Percentiles rank a stretch among this genome's conserved stretches.
phyloP scores from a whole-genome alignment of 2,113 vertebrate species.

The Aleadryas rufinucha region DNA sequence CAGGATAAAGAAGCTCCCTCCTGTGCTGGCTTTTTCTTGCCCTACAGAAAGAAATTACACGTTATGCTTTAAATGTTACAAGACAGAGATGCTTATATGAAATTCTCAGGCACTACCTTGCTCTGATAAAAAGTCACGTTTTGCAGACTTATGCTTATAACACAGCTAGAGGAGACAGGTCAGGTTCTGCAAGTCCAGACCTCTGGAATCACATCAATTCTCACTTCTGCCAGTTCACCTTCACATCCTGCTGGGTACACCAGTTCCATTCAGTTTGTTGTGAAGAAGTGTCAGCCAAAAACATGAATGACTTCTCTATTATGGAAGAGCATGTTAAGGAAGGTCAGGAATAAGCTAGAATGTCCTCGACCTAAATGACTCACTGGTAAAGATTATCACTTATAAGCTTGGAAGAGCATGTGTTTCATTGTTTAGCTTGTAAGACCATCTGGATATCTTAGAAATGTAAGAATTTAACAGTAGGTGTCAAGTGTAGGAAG shows the following conservation, averaged over 20 bases:
- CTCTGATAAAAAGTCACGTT: neutral
- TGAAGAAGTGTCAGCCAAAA: neutral
- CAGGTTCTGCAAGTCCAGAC: neutral
- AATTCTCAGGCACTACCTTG: neutral
- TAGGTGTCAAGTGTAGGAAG: neutral
- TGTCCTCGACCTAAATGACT: neutral
- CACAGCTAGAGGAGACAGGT: neutral
- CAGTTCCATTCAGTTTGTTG: neutral
- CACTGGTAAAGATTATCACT: neutral
- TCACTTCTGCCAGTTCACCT: neutral
- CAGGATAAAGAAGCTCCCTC: neutral
- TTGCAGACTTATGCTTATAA: neutral
- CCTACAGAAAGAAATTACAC: neutral
- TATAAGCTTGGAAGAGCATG: neutral
- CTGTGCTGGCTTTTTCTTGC: neutral
- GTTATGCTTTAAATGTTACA: neutral
- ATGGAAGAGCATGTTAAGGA: neutral
- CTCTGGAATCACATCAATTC: neutral
- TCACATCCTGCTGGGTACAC: neutral
- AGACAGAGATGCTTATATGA: neutral
- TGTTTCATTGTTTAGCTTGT: neutral
- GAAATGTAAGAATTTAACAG: neutral
- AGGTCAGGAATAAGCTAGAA: neutral
- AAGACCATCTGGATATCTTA: neutral
- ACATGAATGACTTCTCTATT: neutral